Evolutionary conservation across 2,888 invertebrate genomes (phyloP).

Genomic region (Gasteruption jaculator): DNA sequence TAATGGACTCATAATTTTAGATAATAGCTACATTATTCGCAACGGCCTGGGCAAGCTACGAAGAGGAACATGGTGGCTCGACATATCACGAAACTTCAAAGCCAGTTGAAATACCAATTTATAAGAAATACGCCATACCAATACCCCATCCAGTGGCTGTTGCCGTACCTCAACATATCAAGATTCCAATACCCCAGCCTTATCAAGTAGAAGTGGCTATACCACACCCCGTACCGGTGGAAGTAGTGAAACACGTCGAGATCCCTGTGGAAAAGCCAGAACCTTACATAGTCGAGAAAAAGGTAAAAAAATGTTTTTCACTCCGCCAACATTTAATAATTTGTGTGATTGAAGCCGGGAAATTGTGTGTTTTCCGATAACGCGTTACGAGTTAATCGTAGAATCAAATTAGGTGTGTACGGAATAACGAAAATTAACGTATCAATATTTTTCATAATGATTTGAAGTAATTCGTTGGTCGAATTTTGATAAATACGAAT

Average conservation of each 20-base stretch:
- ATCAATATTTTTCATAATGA: too few species aligned
- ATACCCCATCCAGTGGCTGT: constrained; percentile 59
- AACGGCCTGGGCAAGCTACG: constrained; percentile 33
- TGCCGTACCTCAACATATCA: constrained; percentile 56
- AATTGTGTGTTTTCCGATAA: too few species aligned
- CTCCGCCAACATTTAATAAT: background rate
- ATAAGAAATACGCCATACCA: constrained; percentile 53
- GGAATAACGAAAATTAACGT: too few species aligned
- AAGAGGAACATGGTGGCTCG: constrained; percentile 34
- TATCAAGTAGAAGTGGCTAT: constrained; percentile 56
- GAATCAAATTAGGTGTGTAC: too few species aligned
- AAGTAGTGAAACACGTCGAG: constrained; percentile 56
- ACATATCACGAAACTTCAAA: constrained; percentile 46
- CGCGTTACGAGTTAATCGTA: too few species aligned
- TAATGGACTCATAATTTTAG: too few species aligned
- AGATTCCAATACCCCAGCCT: constrained; percentile 58
- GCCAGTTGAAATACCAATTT: constrained; percentile 43
- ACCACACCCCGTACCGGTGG: constrained; percentile 50
- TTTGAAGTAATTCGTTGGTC: too few species aligned
- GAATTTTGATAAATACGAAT: too few species aligned
- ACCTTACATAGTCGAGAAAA: constrained; percentile 58
- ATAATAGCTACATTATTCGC: constrained; percentile 32
- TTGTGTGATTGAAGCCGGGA: background rate
- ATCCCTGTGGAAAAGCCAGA: constrained; percentile 59
- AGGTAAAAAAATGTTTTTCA: constrained; percentile 38